Evolutionary conservation across 2,113 vertebrate species (phyloP), one percentile per base, ranked within the genome.

Genomic region (Anoura caudifer): DNA sequence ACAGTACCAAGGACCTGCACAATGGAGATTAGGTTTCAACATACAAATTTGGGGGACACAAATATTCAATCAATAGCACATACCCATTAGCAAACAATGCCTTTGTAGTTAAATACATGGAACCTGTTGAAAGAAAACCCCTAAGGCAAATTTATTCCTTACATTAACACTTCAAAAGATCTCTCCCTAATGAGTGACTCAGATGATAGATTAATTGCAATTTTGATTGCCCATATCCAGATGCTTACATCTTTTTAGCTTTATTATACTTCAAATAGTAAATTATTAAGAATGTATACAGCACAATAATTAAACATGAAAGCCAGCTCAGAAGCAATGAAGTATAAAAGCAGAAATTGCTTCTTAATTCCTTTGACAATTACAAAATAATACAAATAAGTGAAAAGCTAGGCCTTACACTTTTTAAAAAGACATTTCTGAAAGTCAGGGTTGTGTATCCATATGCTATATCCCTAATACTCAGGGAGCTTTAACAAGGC

Each of bases 351-450:
- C 28, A 91, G 77, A 89, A 96, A 97, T 86, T 93, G 69, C 47
- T 91, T 97, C 82, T 96, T 93, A 95, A 95, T 97, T 91, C 61
- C 61, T 95, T 95, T 91, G 73, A 88, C 89, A 94, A 91, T 95
- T 96, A 93, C 87, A 93, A 82, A 87, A 87, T 95, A 95, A 88
- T 82, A 94, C 92, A 94, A 96, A 38, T 89, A 95, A 96, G 52
- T 80, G 38, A 96, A 88, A 69, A 89, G 28, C 26, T 45, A 52
- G 20, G 36, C 50, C 54, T 94, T 89, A 70, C 12, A 77, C 47
- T 33, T 90, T 83, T 94, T 85, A 61, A 90, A 67, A 90, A 80
- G 47, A 61, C 15, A 87, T 84, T 97, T 87, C 63, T 96, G 86
- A 87, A 95, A 95, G 70, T 79, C 41, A 86, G 5, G 10, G 81